Base-by-base conservation (phyloP, 2,797 vertebrate genomes). In the Pipistrellus pygmaeus region DNA sequence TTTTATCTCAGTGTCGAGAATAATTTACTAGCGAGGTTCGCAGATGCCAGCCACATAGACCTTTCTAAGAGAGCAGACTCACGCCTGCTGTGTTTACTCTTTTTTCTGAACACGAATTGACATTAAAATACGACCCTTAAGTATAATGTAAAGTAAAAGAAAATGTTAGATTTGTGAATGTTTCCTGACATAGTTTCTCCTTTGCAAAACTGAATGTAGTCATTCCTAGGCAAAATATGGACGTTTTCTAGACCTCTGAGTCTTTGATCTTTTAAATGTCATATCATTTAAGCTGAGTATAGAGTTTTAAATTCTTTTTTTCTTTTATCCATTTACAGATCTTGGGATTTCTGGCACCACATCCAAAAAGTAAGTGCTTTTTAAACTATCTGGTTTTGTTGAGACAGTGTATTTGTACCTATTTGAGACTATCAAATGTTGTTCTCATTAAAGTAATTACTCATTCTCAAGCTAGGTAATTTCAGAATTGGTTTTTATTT, bases 351-450 rank as follows among this genome's bases (percentile, higher is more conserved):
- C 98, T 97, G 99, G 98, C 95, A 98, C 98, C 71, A 95, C 98
- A 98, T 98, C 98, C 90, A 99, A 99, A 98, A 99, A 99, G 99
- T 99, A 99, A 99, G 99, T 98, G 44, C 64, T 94, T 83, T 32
- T 85, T 25, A 76, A 86, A 92, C 71, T 48, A 73, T 83, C 66
- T 95, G 21, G 13, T 77, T 88, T 94, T 75, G 23, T 95, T 92
- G 69, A 78, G 41, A 35, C 60, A 62, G 4, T 91, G 0, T 94
- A 44, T 91, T 75, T 92, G 12, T 81, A 53, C 75, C 89, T 89
- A 38, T 60, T 95, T 64, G 75, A 95, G 20, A 78, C 82, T 80
- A 55, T 62, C 35, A 64, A 73, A 76, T 5, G 32, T 75, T 89
- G 18, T n/a, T 60, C 8, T 91, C 38, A 38, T 30, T 84, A 48